Evolutionary conservation across 2,888 invertebrate species (phyloP).

Genomic region (Nebria salina): DNA sequence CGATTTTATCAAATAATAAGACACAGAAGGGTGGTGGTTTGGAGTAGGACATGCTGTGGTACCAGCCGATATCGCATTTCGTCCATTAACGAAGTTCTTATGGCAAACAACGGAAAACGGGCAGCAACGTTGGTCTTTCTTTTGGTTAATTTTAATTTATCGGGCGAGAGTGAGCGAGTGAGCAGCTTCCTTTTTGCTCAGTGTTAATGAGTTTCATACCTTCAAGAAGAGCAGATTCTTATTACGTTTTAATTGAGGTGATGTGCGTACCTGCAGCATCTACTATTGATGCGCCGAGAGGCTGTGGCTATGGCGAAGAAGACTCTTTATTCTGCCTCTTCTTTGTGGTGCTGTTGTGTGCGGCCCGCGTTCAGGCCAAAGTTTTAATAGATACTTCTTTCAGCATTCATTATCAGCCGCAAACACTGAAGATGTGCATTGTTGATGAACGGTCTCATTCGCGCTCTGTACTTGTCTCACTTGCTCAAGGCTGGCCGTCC

Average conservation of each 20-base stretch:
- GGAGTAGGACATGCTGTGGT: not conserved
- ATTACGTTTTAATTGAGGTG: constrained; percentile 65
- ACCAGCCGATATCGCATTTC: constrained; percentile 37
- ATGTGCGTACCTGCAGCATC: constrained; percentile 58
- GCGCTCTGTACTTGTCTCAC: not conserved
- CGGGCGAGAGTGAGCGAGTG: constrained; percentile 40
- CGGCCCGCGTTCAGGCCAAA: constrained; percentile 53
- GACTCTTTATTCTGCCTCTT: not conserved
- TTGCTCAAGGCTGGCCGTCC: not conserved
- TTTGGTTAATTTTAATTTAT: constrained; percentile 46
- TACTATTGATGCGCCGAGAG: constrained; percentile 55
- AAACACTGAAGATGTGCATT: constrained; percentile 41
- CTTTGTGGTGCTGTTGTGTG: not conserved
- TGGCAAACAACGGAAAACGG: constrained; percentile 42
- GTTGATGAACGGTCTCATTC: constrained; percentile 19
- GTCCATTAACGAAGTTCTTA: constrained; percentile 45
- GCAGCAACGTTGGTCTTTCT: constrained; percentile 24
- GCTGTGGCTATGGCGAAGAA: constrained; percentile 56
- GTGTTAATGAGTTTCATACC: constrained; percentile 63
- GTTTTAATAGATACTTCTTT: constrained; percentile 65
- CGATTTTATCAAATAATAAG: constrained; percentile 5
- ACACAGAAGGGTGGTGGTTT: not conserved
- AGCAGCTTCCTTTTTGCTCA: constrained; percentile 58
- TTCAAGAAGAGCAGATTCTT: constrained; percentile 60
- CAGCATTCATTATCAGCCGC: constrained; percentile 62